Conservation (phyloP, 2,797 vertebrate genomes). For the Bradypodion pumilum region DNA sequence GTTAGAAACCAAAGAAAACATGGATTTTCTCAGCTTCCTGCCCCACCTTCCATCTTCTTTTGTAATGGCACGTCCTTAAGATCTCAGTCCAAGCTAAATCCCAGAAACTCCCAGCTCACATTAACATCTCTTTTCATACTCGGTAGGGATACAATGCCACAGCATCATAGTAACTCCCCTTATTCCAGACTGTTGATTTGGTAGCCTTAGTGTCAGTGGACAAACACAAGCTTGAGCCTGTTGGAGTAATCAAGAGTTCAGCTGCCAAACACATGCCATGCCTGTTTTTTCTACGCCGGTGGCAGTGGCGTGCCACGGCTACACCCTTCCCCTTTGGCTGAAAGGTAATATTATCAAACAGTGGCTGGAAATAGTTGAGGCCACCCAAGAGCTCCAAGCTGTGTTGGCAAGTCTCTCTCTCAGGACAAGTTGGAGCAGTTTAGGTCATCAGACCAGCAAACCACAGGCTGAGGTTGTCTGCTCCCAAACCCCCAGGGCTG, state of each 20-base stretch:
- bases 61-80: not conserved
- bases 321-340: conserved; percentile 3
- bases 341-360: conserved; percentile 40
- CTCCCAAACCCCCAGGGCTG: not conserved
- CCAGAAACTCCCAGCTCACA: not conserved
- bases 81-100: not conserved
- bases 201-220: conserved; percentile 6
- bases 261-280: conserved; percentile 20
- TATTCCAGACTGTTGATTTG: conserved; percentile 11
- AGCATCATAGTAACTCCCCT: not conserved
- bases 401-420: not conserved
- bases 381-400: conserved; percentile 26
- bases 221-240: conserved; percentile 14
- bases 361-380: conserved; percentile 27
- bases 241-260: not conserved
- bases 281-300: conserved; percentile 1
- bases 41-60: too few species aligned
- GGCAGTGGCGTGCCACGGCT: not conserved
- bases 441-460: not conserved
- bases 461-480: not conserved
- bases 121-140: not conserved
- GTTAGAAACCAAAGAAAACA: not conserved
- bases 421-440: conserved; percentile 18
- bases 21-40: not conserved
- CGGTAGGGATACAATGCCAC: not conserved